Conservation (phyloP, 2,888 invertebrate genomes). For the Emmelina monodactyla region DNA sequence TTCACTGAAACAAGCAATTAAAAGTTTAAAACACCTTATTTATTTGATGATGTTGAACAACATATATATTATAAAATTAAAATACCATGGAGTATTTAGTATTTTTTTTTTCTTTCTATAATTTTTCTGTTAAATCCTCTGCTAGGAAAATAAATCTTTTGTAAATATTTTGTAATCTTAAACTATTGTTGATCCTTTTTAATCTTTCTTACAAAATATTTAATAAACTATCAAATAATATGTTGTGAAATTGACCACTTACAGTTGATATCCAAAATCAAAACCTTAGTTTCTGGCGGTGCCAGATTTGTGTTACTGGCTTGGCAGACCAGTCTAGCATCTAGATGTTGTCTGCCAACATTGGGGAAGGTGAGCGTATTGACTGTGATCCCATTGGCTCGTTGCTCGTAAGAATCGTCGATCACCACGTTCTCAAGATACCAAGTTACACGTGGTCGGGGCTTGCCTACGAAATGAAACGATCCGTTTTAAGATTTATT, state of each 20-base stretch:
- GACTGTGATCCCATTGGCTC: constrained; percentile 73
- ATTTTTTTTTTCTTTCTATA: too few species aligned
- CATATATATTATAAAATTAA: too few species aligned
- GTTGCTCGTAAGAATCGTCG: constrained; percentile 81
- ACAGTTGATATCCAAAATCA: constrained; percentile 86
- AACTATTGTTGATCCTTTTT: too few species aligned
- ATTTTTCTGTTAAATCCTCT: too few species aligned
- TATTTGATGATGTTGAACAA: too few species aligned
- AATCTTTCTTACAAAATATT: too few species aligned
- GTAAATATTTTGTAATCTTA: too few species aligned
- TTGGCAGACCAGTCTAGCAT: constrained; percentile 84
- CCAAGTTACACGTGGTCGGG: constrained; percentile 83
- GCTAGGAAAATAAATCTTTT: too few species aligned
- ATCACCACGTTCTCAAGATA: constrained; percentile 85
- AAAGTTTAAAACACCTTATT: constrained; percentile 9
- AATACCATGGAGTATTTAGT: too few species aligned
- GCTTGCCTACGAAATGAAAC: constrained; percentile 66
- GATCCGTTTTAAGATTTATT: not conserved
- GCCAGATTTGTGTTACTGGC: constrained; percentile 87
- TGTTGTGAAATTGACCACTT: constrained; percentile 70
- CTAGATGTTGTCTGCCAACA: constrained; percentile 83
- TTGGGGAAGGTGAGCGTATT: constrained; percentile 83
- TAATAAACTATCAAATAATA: too few species aligned
- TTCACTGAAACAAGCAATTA: constrained; percentile 83
- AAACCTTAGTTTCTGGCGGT: constrained; percentile 77